Percentiles rank a stretch among this genome's conserved stretches.
phyloP scores from a whole-genome alignment of 1,140 invertebrate species.

The Choristoneura fumiferana region DNA sequence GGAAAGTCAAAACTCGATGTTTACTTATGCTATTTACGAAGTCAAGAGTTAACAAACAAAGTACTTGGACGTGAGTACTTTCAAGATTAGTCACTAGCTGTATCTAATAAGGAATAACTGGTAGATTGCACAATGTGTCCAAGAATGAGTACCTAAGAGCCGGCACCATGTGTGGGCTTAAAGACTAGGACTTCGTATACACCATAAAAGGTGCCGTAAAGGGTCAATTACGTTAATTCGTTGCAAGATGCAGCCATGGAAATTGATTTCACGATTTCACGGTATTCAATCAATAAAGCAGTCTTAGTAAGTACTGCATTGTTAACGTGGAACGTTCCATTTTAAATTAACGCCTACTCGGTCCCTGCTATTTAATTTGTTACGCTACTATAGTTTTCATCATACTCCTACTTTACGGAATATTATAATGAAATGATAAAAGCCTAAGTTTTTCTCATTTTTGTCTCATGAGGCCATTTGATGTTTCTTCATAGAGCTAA shows the following conservation, averaged over 20 bases:
- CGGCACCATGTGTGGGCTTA: constrained; percentile 2
- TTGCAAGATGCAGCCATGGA: constrained; percentile 6
- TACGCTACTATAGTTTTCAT: no score
- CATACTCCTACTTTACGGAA: no score
- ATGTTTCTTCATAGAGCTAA: no score
- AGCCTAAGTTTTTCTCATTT: no score
- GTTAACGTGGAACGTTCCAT: no score
- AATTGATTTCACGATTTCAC: constrained; percentile 29
- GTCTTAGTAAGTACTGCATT: neutral
- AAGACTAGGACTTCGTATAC: constrained; percentile 3
- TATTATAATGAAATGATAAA: no score
- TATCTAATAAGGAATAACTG: neutral
- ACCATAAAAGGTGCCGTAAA: constrained; percentile 27
- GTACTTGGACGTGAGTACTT: neutral
- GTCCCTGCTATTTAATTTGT: no score
- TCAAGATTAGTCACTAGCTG: neutral
- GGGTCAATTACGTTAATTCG: constrained; percentile 22
- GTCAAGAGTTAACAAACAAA: constrained; percentile 8
- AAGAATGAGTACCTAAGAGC: constrained; percentile 6
- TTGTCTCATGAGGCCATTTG: no score
- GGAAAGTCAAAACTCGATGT: constrained; percentile 4
- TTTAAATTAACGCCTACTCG: no score
- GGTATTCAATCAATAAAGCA: constrained; percentile 13
- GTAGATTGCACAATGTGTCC: constrained; percentile 4
- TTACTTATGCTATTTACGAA: neutral